Evolutionary conservation across 2,113 vertebrate species (phyloP).

Genomic region (Limanda limanda): DNA sequence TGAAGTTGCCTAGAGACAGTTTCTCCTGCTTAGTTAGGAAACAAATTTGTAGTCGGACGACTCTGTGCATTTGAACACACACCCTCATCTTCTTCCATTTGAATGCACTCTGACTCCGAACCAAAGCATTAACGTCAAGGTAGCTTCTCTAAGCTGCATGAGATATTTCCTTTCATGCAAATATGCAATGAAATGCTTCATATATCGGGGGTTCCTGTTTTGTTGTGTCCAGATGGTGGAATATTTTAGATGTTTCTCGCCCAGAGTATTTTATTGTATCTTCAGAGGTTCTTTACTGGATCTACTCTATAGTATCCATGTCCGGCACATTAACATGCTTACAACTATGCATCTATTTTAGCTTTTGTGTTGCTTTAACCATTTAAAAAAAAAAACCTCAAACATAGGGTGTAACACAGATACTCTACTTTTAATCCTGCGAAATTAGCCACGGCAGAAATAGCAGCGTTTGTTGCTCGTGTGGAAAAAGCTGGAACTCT

Average conservation of each 20-base stretch:
- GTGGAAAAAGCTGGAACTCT: constrained; percentile 33
- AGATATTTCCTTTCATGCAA: constrained; percentile 62
- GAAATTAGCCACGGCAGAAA: constrained; percentile 27
- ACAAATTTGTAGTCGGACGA: constrained; percentile 42
- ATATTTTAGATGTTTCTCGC: constrained; percentile 1
- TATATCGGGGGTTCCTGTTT: constrained; percentile 20
- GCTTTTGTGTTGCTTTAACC: constrained; percentile 34
- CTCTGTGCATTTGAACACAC: constrained; percentile 54
- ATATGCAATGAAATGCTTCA: constrained; percentile 73
- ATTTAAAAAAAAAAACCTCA: constrained; percentile 13
- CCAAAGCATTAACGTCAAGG: constrained; percentile 75
- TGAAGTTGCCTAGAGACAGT: constrained; percentile 37
- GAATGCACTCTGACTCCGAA: constrained; percentile 65
- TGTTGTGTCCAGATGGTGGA: constrained; percentile 29
- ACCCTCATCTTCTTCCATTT: constrained; percentile 67
- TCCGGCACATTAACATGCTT: constrained; percentile 47
- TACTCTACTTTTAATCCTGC: constrained; percentile 27
- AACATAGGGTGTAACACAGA: constrained; percentile 8
- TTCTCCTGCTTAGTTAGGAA: constrained; percentile 36
- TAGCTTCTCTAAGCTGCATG: constrained; percentile 70
- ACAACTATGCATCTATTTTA: constrained; percentile 65
- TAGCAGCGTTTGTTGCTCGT: not conserved
- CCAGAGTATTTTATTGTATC: constrained; percentile 4
- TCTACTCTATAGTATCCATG: constrained; percentile 19
- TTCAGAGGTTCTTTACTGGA: constrained; percentile 7